Percentiles rank a stretch among this genome's conserved stretches.
Conservation (phyloP, 1,140 invertebrate genomes). For the Sesamia nonagrioides region DNA sequence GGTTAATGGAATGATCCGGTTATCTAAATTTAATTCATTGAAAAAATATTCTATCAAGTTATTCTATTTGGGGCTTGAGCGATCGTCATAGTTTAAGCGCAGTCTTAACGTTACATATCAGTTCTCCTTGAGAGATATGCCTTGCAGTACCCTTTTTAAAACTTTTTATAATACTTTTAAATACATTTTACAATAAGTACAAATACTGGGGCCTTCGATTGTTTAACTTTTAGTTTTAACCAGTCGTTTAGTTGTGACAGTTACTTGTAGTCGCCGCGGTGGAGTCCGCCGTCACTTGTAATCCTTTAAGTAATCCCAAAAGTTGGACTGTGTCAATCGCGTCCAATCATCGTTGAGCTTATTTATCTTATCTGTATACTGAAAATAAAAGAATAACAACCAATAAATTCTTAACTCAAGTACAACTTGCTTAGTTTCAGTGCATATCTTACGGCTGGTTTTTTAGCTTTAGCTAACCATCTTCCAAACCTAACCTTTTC, state of each 20-base stretch:
- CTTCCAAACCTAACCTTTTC: no score
- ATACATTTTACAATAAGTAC: conserved; percentile 38
- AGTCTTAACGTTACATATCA: conserved; percentile 45
- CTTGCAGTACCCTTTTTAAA: conserved; percentile 22
- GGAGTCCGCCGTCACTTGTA: conserved; percentile 28
- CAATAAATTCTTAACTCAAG: no score
- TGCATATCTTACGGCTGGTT: no score
- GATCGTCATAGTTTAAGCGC: conserved; percentile 43
- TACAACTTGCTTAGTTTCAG: no score
- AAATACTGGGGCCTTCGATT: conserved; percentile 8
- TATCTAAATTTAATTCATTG: conserved; percentile 29
- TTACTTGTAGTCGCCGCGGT: not conserved
- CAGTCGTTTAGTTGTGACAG: conserved; percentile 18
- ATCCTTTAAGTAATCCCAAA: conserved; percentile 62
- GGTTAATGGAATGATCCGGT: conserved; percentile 46
- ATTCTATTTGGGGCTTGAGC: conserved; percentile 45
- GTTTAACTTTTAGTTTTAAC: not conserved
- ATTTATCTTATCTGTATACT: conserved; percentile 74
- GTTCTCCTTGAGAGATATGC: conserved; percentile 34
- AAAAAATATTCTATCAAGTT: conserved; percentile 29
- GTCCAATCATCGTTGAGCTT: conserved; percentile 78
- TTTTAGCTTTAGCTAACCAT: no score
- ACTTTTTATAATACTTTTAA: conserved; percentile 30
- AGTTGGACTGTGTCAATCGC: conserved; percentile 68
- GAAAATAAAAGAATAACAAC: conserved; percentile 24